These are phyloP conservation scores for Agrotis exclamationis DNA, from an alignment of 2,888 invertebrate genomes.

Conservation along the genomic window DNA sequence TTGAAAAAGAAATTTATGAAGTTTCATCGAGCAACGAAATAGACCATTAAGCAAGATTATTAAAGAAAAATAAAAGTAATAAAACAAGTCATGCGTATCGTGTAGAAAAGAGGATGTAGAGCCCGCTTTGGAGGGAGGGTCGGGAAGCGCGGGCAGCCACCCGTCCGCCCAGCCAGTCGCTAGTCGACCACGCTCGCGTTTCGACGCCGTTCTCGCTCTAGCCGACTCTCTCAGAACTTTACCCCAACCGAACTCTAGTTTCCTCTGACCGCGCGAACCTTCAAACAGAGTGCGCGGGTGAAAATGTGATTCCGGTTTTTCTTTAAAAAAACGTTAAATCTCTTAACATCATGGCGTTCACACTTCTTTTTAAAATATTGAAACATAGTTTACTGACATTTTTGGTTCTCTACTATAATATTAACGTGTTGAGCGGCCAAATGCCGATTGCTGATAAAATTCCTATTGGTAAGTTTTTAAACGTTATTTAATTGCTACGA, in stretches of 20 bases:
- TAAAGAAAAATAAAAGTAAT: conserved; percentile 89
- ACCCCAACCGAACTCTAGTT: conserved; percentile 53
- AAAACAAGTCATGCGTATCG: conserved; percentile 86
- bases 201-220: conserved; percentile 58
- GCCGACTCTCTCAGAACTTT: conserved; percentile 65
- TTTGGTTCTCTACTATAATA: conserved; percentile 74
- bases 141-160: conserved; percentile 74
- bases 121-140: conserved; percentile 72
- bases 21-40: conserved; percentile 83
- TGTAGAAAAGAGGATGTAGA: conserved; percentile 78
- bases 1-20: conserved; percentile 80
- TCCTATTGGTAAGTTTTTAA: conserved; percentile 69
- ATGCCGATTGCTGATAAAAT: conserved; percentile 71
- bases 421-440: conserved; percentile 66
- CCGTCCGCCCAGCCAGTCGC: conserved; percentile 76
- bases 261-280: conserved; percentile 55
- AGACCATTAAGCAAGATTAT: conserved; percentile 88
- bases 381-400: conserved; percentile 73
- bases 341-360: conserved; percentile 70
- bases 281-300: conserved; percentile 55
- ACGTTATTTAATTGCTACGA: conserved; percentile 3
- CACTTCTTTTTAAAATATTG: conserved; percentile 71
- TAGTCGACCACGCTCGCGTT: conserved; percentile 73
- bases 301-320: conserved; percentile 70
- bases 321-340: conserved; percentile 24